Conservation (phyloP, 2,797 vertebrate genomes). For the Lagorchestes hirsutus region DNA sequence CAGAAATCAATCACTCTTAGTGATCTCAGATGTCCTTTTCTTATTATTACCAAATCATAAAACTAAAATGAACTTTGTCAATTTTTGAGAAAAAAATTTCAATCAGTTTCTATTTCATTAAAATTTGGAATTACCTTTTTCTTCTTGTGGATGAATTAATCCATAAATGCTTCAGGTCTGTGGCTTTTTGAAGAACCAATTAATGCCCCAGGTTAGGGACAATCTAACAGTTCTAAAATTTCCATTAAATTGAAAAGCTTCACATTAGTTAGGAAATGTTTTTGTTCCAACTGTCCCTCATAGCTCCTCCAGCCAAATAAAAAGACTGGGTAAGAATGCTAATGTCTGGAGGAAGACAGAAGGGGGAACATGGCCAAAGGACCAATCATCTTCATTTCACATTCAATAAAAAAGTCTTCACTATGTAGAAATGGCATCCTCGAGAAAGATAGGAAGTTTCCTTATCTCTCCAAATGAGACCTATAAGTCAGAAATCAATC, state of each 20-base stretch:
- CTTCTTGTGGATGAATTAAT: conserved; percentile 26
- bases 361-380: background rate
- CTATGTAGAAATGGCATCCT: background rate
- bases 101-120: conserved; percentile 38
- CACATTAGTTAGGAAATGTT: background rate
- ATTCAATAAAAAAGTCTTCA: background rate
- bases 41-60: conserved; percentile 1
- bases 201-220: background rate
- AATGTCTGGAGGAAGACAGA: background rate
- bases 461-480: background rate
- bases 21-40: background rate
- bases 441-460: background rate
- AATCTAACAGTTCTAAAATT: background rate
- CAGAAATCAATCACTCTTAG: background rate
- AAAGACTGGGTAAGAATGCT: background rate
- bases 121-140: conserved; percentile 11
- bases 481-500: background rate
- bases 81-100: conserved; percentile 12
- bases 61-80: conserved; percentile 25
- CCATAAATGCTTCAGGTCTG: conserved; percentile 12
- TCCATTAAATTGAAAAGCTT: conserved; percentile 6
- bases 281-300: background rate
- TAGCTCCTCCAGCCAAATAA: background rate
- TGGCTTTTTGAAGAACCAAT: conserved; percentile 14
- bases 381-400: background rate